Evolutionary conservation across 2,888 invertebrate species (phyloP), one percentile per base, ranked within the genome.

Genomic region (Amphipoea oculea): DNA sequence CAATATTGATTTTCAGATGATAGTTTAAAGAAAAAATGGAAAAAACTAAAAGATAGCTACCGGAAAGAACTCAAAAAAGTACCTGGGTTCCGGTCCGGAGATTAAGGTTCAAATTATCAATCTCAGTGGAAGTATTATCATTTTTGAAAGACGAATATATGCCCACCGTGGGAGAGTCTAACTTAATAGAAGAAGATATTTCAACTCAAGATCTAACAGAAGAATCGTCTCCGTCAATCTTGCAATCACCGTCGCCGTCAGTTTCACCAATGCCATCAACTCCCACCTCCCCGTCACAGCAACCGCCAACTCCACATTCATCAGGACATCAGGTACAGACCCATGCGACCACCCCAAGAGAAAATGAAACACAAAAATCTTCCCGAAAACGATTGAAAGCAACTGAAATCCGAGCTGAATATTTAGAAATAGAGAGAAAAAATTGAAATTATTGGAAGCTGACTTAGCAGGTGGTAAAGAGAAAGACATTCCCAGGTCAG

Each of bases 391-490:
- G 57, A 57, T 71, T 71, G 70, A 71, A 71, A 71, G 2, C 70
- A 0, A 71, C 57, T 57, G 57, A 57, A 42, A 71, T 71, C 23
- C 70, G 70, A 2, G 11, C 70, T 23, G 54, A 70, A 14, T 70
- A 70, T 70, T 70, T 70, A 70, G 70, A 71, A 71, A 71, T 57
- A 71, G 70, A 71, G 69, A 79, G 79, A 70, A 78, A 69, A 72
- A 73, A 70, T 40, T 78, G 65, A 80, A 83, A 36, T 57, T 80
- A 40, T 72, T 83, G 72, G 77, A 80, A 78, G 68, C 66, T 68
- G 78, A 79, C 54, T 73, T 79, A 74, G 68, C 76, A 72, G 48
- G 0, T 82, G 51, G 75, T 75, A 78, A 78, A 72, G 79, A 83
- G 40, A 83, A 78, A 45, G 76, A 73, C 62, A 82, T 54, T 79